Conservation (phyloP, 2,113 vertebrate species). For the Arothron firmamentum region DNA sequence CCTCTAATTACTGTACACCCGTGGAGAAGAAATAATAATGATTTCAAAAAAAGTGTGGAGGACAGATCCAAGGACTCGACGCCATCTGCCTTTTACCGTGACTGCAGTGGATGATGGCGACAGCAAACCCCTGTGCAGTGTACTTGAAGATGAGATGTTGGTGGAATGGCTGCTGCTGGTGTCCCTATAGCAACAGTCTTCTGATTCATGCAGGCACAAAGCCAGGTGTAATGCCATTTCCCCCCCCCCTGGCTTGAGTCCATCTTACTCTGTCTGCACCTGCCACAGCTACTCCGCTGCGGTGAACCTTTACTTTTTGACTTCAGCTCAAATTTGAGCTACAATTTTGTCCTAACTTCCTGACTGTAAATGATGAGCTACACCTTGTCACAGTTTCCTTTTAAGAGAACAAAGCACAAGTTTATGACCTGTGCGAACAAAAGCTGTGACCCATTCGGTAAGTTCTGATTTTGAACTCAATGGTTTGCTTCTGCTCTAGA, state of each 20-base stretch:
- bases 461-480: neutral
- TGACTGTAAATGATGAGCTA: conserved; percentile 37
- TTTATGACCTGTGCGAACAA: neutral
- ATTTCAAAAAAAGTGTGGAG: conserved; percentile 19
- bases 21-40: conserved; percentile 1
- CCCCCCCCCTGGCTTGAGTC: conserved; percentile 20
- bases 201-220: conserved; percentile 14
- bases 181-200: conserved; percentile 15
- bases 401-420: conserved; percentile 45
- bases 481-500: neutral
- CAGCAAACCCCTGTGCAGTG: conserved; percentile 17
- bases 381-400: conserved; percentile 41
- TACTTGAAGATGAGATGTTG: conserved; percentile 24
- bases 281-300: neutral
- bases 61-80: conserved; percentile 34
- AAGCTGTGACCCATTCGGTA: neutral
- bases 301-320: neutral
- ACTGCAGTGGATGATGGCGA: conserved; percentile 34
- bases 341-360: neutral
- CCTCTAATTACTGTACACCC: conserved; percentile 38
- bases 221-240: conserved; percentile 45
- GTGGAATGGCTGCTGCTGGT: conserved; percentile 11
- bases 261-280: conserved; percentile 20
- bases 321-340: neutral
- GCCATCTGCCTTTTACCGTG: conserved; percentile 34